Conservation (phyloP, 1,140 invertebrate species). For the Monomorium pharaonis region DNA sequence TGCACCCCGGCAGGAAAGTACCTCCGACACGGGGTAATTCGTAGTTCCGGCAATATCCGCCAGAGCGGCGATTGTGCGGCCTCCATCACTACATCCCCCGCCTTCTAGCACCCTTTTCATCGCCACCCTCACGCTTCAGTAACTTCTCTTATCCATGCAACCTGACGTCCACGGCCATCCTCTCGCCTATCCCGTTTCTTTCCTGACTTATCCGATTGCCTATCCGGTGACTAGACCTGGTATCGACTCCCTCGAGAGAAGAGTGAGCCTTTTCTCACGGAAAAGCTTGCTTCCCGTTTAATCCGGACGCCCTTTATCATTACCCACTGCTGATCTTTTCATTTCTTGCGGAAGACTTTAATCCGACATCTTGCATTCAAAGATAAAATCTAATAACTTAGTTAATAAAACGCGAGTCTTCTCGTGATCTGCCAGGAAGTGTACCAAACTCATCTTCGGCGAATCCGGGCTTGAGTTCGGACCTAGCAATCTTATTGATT, state of each 20-base stretch:
- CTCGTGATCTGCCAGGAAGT: slow-evolving; percentile 51
- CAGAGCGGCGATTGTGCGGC: slow-evolving; percentile 77
- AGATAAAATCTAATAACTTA: slow-evolving; percentile 52
- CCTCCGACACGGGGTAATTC: slow-evolving; percentile 73
- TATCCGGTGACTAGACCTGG: slow-evolving; percentile 69
- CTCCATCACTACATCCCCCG: neutral
- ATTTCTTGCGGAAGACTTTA: slow-evolving; percentile 34
- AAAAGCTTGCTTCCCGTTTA: neutral
- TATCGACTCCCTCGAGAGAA: slow-evolving; percentile 74
- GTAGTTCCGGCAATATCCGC: slow-evolving; percentile 78
- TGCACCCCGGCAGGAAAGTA: slow-evolving; percentile 65
- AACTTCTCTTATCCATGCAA: neutral
- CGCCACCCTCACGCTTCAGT: neutral
- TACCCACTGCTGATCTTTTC: neutral
- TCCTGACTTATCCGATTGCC: slow-evolving; percentile 74
- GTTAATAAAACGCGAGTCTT: slow-evolving; percentile 44
- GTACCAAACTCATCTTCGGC: slow-evolving; percentile 58
- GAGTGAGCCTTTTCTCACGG: slow-evolving; percentile 6
- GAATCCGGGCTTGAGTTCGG: slow-evolving; percentile 71
- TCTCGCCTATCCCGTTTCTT: slow-evolving; percentile 66
- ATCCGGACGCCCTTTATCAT: neutral
- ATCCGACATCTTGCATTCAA: slow-evolving; percentile 51
- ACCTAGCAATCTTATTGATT: slow-evolving; percentile 81
- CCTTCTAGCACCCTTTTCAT: slow-evolving; percentile 1
- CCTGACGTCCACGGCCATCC: slow-evolving; percentile 9